Base-by-base conservation (phyloP, 2,888 invertebrate species). In the Eupithecia dodoneata region DNA sequence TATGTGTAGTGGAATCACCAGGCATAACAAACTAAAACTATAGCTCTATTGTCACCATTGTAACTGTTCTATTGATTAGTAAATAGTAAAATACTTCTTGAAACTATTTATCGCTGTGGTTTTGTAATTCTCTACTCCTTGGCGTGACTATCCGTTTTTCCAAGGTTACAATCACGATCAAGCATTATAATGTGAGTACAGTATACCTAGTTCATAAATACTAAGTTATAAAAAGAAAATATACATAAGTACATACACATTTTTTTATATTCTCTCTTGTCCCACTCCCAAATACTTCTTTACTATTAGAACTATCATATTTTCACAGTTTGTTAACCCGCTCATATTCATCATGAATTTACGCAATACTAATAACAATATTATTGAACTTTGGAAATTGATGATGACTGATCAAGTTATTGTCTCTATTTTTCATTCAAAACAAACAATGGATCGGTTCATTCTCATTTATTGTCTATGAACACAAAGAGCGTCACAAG, bases 81-180 rank as follows among this genome's bases (percentile, higher is more conserved):
- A 42, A 42, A 66, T 30, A 30, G 18, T 30, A 30, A 63, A 63
- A 63, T 30, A 63, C 30, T 44, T n/a, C 15, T n/a, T 69, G 15
- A 69, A 42, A n/a, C 44, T 10, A n/a, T 69, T 71, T n/a, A 70
- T 70, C 18, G 71, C 45, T 71, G 41, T 71, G 45, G 71, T 49
- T 71, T 69, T 45, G 67, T 69, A 44, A 63, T 63, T 10, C 30
- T 12, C 10, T 63, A 18, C 63, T 63, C 12, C 63, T 63, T 63
- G 63, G 67, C 67, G 67, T 69, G 67, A 69, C 67, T 44, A n/a
- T n/a, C 67, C n/a, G 67, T 69, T 69, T 42, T 69, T 69, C n/a
- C 67, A 69, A 69, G 67, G 67, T 69, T 69, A 69, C 67, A 69
- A 69, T n/a, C n/a, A 69, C 67, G 44, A 45, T n/a, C n/a, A 44